Evolutionary conservation across 1,140 invertebrate species (phyloP).

Genomic region (Cardiocondyla obscurior): DNA sequence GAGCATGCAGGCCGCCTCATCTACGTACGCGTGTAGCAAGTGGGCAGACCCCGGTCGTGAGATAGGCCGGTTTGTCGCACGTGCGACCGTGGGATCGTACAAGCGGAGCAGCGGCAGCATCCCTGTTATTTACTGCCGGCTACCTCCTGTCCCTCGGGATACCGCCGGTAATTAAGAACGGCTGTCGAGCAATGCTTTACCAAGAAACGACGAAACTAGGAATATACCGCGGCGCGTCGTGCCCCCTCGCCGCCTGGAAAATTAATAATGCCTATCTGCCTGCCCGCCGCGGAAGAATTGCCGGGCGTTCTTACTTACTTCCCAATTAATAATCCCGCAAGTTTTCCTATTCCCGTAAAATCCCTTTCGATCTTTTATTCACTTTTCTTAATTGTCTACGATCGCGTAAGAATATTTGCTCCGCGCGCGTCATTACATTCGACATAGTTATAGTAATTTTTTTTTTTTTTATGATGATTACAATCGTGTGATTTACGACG

Average conservation of each 20-base stretch:
- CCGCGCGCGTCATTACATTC: too few species aligned
- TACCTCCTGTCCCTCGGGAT: conserved; percentile 50
- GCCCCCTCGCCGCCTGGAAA: background rate
- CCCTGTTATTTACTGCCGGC: conserved; percentile 54
- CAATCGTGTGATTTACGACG: too few species aligned
- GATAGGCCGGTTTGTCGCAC: conserved; percentile 55
- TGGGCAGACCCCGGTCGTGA: conserved; percentile 27
- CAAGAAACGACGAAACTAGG: conserved; percentile 53
- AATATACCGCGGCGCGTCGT: conserved; percentile 19
- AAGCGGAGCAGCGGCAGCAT: conserved; percentile 55
- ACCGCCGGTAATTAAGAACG: conserved; percentile 54
- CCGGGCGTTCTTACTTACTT: background rate
- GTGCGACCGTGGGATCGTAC: conserved; percentile 56
- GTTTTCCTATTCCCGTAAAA: background rate
- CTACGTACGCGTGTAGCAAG: conserved; percentile 49
- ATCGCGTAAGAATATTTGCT: too few species aligned
- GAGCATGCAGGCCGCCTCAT: conserved; percentile 41
- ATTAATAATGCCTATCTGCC: conserved; percentile 39
- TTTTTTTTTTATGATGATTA: too few species aligned
- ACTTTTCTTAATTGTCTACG: background rate
- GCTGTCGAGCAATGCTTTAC: conserved; percentile 54
- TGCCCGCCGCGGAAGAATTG: background rate
- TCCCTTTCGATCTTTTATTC: background rate
- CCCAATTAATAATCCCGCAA: background rate
- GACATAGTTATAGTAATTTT: too few species aligned